Percentiles rank a stretch among this genome's conserved stretches.
These are phyloP conservation scores for Tetramorium alpestre DNA, from an alignment of 1,140 invertebrate genomes.

Conservation along the genomic window DNA sequence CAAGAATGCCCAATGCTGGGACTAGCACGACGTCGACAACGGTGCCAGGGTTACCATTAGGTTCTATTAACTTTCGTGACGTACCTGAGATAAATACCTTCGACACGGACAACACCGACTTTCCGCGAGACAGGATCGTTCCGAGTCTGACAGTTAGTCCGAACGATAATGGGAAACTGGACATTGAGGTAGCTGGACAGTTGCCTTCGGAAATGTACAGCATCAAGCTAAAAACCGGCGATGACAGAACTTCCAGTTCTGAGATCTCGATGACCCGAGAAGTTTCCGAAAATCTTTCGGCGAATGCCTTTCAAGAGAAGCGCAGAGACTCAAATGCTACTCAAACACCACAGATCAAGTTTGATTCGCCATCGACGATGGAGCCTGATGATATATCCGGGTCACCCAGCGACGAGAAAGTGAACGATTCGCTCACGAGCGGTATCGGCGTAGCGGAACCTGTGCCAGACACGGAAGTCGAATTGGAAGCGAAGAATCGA, in stretches of 20 bases:
- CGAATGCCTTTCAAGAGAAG: not conserved
- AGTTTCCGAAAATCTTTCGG: not conserved
- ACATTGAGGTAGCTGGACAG: slow-evolving; percentile 80
- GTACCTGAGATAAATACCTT: slow-evolving; percentile 74
- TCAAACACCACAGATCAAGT: not conserved
- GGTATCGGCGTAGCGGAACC: slow-evolving; percentile 81
- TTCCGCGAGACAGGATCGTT: slow-evolving; percentile 80
- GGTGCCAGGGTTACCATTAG: not conserved
- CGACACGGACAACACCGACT: slow-evolving; percentile 77
- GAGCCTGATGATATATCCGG: not conserved
- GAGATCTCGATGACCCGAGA: not conserved
- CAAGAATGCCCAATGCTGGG: not conserved
- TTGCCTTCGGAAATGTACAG: slow-evolving; percentile 79
- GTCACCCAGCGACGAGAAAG: slow-evolving; percentile 27
- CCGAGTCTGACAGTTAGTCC: slow-evolving; percentile 74
- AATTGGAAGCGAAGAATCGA: slow-evolving; percentile 79
- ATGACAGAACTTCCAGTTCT: not conserved
- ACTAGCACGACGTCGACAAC: not conserved
- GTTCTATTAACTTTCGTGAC: slow-evolving; percentile 42
- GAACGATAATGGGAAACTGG: slow-evolving; percentile 45
- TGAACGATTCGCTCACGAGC: slow-evolving; percentile 67
- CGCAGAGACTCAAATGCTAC: not conserved
- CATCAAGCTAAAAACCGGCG: slow-evolving; percentile 73
- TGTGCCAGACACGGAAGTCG: slow-evolving; percentile 79
- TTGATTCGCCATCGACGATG: not conserved